A percentile compares a stretch with the other conserved stretches of the same genome.
These are phyloP conservation scores for Tetragonula clypearis DNA, from an alignment of 1,140 invertebrate genomes.

Conservation along the genomic window DNA sequence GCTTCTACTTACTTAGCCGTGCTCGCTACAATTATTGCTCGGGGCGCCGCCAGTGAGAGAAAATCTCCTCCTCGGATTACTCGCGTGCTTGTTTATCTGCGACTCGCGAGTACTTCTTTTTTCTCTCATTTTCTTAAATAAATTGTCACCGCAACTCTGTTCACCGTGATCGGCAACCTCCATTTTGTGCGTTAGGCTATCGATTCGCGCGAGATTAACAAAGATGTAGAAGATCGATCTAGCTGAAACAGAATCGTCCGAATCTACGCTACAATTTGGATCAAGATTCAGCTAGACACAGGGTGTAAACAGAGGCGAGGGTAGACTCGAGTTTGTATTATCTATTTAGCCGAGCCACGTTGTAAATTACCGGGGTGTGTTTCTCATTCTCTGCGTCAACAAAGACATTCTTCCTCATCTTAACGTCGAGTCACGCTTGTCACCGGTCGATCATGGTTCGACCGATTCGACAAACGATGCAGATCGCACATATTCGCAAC, in stretches of 20 bases:
- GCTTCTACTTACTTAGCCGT: background rate
- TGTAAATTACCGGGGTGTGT: background rate
- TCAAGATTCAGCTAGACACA: background rate
- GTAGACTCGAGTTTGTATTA: background rate
- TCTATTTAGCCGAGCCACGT: too few species aligned
- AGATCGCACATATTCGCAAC: background rate
- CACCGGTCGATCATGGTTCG: background rate
- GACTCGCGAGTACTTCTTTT: too few species aligned
- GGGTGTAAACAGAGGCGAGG: background rate
- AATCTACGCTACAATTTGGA: background rate
- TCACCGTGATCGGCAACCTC: too few species aligned
- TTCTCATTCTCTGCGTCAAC: background rate
- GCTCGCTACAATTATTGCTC: constrained; percentile 36
- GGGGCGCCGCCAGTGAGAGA: background rate
- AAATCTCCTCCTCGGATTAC: background rate
- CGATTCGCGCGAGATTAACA: background rate
- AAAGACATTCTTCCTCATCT: background rate
- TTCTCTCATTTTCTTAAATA: background rate
- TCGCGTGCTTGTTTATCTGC: background rate
- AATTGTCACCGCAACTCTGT: too few species aligned
- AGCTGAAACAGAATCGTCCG: background rate
- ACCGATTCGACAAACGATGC: background rate
- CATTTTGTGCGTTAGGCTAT: background rate
- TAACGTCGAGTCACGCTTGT: background rate
- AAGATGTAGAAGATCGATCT: background rate